Percentiles rank a stretch among this genome's conserved stretches.
These are phyloP conservation scores for Drosophila seclusa DNA, from an alignment of 2,888 invertebrate genomes.

Conservation along the genomic window DNA sequence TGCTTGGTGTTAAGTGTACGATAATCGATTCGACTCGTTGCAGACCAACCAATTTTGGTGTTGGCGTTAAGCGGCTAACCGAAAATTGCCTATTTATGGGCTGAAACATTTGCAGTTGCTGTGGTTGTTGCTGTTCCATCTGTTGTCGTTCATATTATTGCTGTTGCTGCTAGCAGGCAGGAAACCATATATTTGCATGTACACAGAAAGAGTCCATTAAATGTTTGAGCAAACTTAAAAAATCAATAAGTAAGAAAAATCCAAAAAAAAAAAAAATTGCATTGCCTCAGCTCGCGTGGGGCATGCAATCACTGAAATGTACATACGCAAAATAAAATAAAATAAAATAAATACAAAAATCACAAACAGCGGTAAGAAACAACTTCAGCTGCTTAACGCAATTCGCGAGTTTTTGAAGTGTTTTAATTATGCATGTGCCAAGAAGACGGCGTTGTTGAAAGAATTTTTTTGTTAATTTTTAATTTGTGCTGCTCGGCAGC, in stretches of 20 bases:
- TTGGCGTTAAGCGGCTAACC: constrained; percentile 75
- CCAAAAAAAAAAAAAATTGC: constrained; percentile 17
- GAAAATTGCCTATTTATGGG: constrained; percentile 78
- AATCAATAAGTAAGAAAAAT: constrained; percentile 18
- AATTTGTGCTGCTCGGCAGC: constrained; percentile 44
- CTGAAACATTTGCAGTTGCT: constrained; percentile 34
- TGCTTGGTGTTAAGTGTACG: constrained; percentile 78
- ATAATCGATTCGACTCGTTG: constrained; percentile 78
- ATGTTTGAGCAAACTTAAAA: constrained; percentile 8
- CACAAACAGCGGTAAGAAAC: constrained; percentile 4
- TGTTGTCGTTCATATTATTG: constrained; percentile 10
- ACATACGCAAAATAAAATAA: constrained; percentile 22
- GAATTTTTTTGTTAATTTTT: constrained; percentile 54
- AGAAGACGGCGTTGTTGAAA: constrained; percentile 61
- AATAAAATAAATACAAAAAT: not conserved
- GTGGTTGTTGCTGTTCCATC: constrained; percentile 9
- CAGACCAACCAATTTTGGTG: constrained; percentile 61
- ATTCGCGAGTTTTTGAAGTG: constrained; percentile 51
- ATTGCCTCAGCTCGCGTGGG: constrained; percentile 57
- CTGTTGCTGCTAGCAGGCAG: constrained; percentile 40
- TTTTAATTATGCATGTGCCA: constrained; percentile 68
- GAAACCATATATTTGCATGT: constrained; percentile 75
- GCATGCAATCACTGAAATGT: constrained; percentile 18
- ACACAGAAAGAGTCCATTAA: constrained; percentile 56
- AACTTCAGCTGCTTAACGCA: constrained; percentile 54